Conservation (phyloP, 23 tunicate species). For the Diplosoma virens region DNA sequence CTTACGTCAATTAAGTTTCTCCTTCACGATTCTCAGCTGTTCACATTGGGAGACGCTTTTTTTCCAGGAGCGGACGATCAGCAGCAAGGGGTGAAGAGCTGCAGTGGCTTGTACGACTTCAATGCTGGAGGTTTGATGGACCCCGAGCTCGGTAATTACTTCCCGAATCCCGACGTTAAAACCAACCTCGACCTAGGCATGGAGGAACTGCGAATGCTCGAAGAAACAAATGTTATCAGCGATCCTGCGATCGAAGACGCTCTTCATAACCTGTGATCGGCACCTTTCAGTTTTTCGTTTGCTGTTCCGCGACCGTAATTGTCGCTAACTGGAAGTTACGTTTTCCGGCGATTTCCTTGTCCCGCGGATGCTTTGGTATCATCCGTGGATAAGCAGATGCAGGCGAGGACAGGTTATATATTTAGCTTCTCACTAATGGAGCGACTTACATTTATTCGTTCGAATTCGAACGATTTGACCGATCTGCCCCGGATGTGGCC, state of each 20-base stretch:
- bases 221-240: constrained; percentile 51
- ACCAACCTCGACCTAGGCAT: constrained; percentile 72
- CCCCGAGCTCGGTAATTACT: constrained; percentile 47
- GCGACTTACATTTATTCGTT: too few species aligned
- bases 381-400: too few species aligned
- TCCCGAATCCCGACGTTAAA: constrained; percentile 69
- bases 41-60: neutral
- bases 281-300: neutral
- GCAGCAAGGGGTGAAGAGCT: constrained; percentile 6
- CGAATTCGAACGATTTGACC: too few species aligned
- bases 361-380: too few species aligned
- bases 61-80: constrained; percentile 57
- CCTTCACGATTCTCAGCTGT: neutral
- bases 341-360: too few species aligned
- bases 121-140: constrained; percentile 20
- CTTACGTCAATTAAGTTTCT: too few species aligned
- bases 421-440: too few species aligned
- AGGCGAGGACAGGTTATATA: too few species aligned
- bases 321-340: too few species aligned
- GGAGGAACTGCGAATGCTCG: constrained; percentile 86
- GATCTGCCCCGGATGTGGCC: too few species aligned
- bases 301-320: too few species aligned
- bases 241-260: constrained; percentile 78
- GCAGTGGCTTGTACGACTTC: constrained; percentile 16
- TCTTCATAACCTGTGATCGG: neutral